Evolutionary conservation across 2,888 invertebrate genomes (phyloP), one percentile per base, ranked within the genome.

Genomic region (Odiellus spinosus): DNA sequence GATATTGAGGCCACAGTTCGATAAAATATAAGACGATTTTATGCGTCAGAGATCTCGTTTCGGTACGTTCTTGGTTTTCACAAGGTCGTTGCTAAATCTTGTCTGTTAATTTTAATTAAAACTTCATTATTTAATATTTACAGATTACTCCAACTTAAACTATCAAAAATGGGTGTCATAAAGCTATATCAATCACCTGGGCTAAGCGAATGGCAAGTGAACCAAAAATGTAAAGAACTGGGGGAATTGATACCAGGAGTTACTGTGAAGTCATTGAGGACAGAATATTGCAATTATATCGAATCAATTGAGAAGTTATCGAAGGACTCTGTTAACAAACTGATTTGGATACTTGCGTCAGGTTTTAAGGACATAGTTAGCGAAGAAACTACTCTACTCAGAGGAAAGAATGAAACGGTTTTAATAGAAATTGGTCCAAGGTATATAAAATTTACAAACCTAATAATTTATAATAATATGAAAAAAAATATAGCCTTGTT

Each of bases 391-490:
- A 50, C 44, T 44, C 46, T 51, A 33, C 39, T 53, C 36, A 51
- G 52, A 39, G 53, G 51, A 17, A 51, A 40, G n/a, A 53, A 50
- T 44, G 51, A 32, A 39, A 53, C 46, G 36, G 43, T 61, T 12
- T 46, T 87, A 5, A 73, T 91, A 58, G 91, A 91, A 74, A 82
- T 88, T 63, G 91, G 91, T 20, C 91, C 91, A 33, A 78, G 82
- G 82, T 80, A 69, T n/a, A n/a, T n/a, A n/a, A n/a, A n/a, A n/a
- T 26, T 26, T 4, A 26, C 26, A 26, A 26, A 8, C 8, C 26
- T 26, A 8, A 26, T n/a, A 8, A 26, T 4, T 26, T 26, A 6
- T 26, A 26, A 26, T 26, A 8, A 26, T 26, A 26, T n/a, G n/a
- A n/a, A n/a, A n/a, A n/a, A n/a, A n/a, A n/a, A n/a, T n/a, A n/a